These are phyloP conservation scores for Clivina fossor DNA, from an alignment of 2,888 invertebrate species.

Conservation along the genomic window DNA sequence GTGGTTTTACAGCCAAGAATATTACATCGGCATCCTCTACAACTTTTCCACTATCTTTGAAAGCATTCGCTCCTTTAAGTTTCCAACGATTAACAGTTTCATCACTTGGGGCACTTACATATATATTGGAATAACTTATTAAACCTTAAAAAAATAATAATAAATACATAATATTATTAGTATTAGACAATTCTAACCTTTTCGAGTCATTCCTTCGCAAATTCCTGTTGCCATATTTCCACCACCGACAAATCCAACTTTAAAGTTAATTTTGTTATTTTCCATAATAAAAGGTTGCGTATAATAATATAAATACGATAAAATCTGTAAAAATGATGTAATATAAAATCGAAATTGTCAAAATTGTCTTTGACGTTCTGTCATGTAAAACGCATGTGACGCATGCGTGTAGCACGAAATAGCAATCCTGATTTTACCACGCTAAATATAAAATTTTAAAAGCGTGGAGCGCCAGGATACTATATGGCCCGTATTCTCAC, in stretches of 20 bases:
- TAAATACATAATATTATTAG: slow-evolving; percentile 17
- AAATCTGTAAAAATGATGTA: no score
- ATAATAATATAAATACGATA: no score
- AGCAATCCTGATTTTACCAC: no score
- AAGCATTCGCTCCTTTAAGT: slow-evolving; percentile 61
- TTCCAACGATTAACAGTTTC: slow-evolving; percentile 68
- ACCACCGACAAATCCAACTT: slow-evolving; percentile 83
- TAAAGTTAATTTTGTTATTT: slow-evolving; percentile 47
- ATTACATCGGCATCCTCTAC: slow-evolving; percentile 70
- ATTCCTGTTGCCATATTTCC: slow-evolving; percentile 93
- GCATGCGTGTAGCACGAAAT: no score
- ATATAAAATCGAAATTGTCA: no score
- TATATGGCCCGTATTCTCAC: no score
- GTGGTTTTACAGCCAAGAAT: slow-evolving; percentile 87
- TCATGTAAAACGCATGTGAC: no score
- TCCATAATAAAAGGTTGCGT: no score
- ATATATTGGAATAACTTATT: slow-evolving; percentile 64
- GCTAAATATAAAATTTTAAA: no score
- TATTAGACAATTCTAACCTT: slow-evolving; percentile 56
- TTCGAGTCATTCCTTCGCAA: slow-evolving; percentile 69
- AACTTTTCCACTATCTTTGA: slow-evolving; percentile 67
- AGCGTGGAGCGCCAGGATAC: no score
- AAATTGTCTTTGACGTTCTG: no score
- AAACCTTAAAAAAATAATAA: slow-evolving; percentile 55
- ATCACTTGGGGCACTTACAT: slow-evolving; percentile 72